Percentiles rank a stretch among this genome's conserved stretches.
phyloP scores from a whole-genome alignment of 2,888 invertebrate species.

The Automeris io region DNA sequence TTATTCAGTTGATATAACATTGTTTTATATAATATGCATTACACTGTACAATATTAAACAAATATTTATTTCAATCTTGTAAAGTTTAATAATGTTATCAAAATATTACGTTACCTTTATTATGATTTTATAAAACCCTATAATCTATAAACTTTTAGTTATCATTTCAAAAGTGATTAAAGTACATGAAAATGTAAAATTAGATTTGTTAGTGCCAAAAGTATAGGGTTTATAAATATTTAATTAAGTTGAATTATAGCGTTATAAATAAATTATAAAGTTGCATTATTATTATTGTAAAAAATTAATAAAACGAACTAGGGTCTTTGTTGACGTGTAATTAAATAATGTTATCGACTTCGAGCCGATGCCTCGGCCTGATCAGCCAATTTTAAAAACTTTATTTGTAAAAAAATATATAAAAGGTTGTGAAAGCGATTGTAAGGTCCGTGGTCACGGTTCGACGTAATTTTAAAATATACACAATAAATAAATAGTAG shows the following conservation, averaged over 20 bases:
- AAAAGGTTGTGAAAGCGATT: constrained; percentile 69
- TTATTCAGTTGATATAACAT: no score
- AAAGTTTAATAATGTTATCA: no score
- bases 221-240: constrained; percentile 63
- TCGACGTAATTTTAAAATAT: constrained; percentile 50
- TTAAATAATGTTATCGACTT: constrained; percentile 48
- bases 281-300: constrained; percentile 57
- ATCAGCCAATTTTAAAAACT: constrained; percentile 68
- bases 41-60: no score
- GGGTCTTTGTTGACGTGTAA: constrained; percentile 64
- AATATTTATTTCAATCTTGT: no score
- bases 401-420: constrained; percentile 53
- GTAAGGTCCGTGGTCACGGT: constrained; percentile 48
- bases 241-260: constrained; percentile 66
- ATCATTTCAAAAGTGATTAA: constrained; percentile 17
- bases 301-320: constrained; percentile 67
- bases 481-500: constrained; percentile 14
- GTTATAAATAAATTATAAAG: constrained; percentile 53
- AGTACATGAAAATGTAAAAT: constrained; percentile 17
- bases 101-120: no score
- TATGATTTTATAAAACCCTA: no score
- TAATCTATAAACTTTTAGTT: no score
- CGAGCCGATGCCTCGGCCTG: constrained; percentile 46
- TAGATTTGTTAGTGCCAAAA: constrained; percentile 74
- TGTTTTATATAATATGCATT: no score